Conservation (phyloP, 1,140 invertebrate genomes). For the Drosophila funebris region DNA sequence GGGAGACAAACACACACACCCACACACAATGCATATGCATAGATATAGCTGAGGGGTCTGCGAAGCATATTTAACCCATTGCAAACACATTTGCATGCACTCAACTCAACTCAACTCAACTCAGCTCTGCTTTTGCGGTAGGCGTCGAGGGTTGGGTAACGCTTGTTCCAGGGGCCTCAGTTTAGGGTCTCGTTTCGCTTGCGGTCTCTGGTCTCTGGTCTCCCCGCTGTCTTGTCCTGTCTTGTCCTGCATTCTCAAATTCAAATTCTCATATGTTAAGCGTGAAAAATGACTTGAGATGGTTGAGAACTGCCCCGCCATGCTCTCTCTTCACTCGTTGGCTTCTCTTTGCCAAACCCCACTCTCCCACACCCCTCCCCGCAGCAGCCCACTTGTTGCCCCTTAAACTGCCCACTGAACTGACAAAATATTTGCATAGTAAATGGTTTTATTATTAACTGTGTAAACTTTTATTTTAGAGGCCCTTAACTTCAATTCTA, state of each 20-base stretch:
- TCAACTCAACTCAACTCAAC: slow-evolving; percentile 35
- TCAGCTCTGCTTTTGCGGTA: slow-evolving; percentile 23
- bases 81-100: slow-evolving; percentile 72
- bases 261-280: slow-evolving; percentile 66
- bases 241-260: slow-evolving; percentile 53
- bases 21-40: slow-evolving; percentile 40
- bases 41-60: slow-evolving; percentile 38
- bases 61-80: slow-evolving; percentile 67
- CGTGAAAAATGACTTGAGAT: slow-evolving; percentile 70
- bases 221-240: slow-evolving; percentile 13
- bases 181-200: slow-evolving; percentile 3
- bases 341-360: neutral
- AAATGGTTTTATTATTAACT: slow-evolving; percentile 81
- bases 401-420: slow-evolving; percentile 10
- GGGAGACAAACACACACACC: neutral
- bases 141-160: neutral
- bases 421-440: slow-evolving; percentile 78
- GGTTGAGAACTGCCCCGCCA: slow-evolving; percentile 6
- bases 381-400: no score
- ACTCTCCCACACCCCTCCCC: neutral
- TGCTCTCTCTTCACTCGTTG: neutral
- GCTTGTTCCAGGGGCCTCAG: neutral
- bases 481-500: neutral
- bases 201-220: slow-evolving; percentile 19
- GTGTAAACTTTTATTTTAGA: slow-evolving; percentile 63